Conservation (phyloP, 1,140 invertebrate species). For the Drosophila insularis region DNA sequence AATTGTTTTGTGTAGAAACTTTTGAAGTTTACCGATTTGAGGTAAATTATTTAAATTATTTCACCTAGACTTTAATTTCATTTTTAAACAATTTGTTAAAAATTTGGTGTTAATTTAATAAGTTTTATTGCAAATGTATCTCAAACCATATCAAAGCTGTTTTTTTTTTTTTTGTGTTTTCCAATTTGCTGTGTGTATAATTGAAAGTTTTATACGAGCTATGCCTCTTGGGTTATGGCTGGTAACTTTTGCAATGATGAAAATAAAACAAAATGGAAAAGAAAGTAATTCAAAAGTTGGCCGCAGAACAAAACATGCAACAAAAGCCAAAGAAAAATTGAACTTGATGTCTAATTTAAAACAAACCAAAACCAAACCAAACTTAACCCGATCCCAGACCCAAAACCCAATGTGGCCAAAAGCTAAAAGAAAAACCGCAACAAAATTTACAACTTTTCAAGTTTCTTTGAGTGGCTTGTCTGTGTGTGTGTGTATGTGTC, state of each 20-base stretch:
- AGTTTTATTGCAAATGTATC: neutral
- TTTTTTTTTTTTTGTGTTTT: neutral
- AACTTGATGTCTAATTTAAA: slow-evolving; percentile 76
- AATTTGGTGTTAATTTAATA: too few relatives aligned
- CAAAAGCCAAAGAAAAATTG: slow-evolving; percentile 64
- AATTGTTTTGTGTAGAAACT: neutral
- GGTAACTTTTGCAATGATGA: slow-evolving; percentile 25
- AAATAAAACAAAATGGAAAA: slow-evolving; percentile 40
- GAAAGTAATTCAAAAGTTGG: slow-evolving; percentile 70
- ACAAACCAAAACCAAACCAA: slow-evolving; percentile 51
- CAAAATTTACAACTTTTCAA: slow-evolving; percentile 73
- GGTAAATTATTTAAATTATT: too few relatives aligned
- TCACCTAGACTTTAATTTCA: too few relatives aligned
- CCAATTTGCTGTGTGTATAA: slow-evolving; percentile 36
- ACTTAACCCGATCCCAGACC: slow-evolving; percentile 32
- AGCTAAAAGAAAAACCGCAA: slow-evolving; percentile 65
- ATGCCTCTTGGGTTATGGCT: slow-evolving; percentile 37
- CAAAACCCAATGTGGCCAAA: slow-evolving; percentile 30
- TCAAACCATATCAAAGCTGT: neutral
- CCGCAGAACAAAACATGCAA: slow-evolving; percentile 61
- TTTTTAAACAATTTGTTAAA: too few relatives aligned
- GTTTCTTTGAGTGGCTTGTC: slow-evolving; percentile 28
- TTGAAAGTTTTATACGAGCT: slow-evolving; percentile 22
- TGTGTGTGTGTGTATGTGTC: slow-evolving; percentile 20
- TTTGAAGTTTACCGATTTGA: neutral